Evolutionary conservation across 1,140 invertebrate species (phyloP).

Genomic region (Aporrectodea caliginosa): DNA sequence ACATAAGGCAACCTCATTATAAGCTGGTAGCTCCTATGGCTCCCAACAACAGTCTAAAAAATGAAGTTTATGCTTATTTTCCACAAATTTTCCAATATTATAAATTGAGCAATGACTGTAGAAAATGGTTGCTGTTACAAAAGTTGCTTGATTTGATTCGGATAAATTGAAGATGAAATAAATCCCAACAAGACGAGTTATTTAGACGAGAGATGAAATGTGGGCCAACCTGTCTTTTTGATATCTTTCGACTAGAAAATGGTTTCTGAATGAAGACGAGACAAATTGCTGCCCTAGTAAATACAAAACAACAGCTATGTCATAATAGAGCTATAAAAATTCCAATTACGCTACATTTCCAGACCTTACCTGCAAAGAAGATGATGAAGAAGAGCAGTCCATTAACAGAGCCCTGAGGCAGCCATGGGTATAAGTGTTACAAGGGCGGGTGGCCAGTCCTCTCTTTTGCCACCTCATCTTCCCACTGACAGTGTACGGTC

Average conservation of each 20-base stretch:
- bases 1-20: background rate
- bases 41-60: background rate
- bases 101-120: no score
- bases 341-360: background rate
- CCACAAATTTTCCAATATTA: constrained; percentile 17
- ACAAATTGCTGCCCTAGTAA: constrained; percentile 49
- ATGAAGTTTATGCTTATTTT: background rate
- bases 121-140: no score
- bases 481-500: no score
- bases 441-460: no score
- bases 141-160: no score
- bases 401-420: no score
- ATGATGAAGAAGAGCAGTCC: no score
- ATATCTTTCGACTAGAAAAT: constrained; percentile 54
- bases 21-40: background rate
- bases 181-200: no score
- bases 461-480: no score
- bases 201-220: no score
- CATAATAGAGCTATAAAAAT: background rate
- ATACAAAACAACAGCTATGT: background rate
- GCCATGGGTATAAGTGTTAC: no score
- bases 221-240: constrained; percentile 56
- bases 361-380: background rate
- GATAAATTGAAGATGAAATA: no score
- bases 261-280: constrained; percentile 58